Percentiles rank a stretch among this genome's conserved stretches.
phyloP scores from a whole-genome alignment of 2,888 invertebrate species.

The Campoplex nolae region DNA sequence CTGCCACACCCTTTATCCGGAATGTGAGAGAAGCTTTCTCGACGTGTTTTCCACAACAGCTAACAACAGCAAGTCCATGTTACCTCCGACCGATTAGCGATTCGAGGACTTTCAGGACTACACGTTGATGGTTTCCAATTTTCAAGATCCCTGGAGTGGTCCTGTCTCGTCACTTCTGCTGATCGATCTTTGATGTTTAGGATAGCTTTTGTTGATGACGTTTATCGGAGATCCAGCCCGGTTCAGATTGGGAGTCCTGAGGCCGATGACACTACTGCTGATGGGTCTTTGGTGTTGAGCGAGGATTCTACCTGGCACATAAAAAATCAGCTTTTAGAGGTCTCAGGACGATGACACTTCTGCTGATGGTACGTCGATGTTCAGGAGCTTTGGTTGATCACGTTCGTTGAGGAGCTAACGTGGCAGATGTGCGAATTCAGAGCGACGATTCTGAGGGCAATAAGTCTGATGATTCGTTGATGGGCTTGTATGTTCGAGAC shows the following conservation, averaged over 20 bases:
- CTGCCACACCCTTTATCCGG: constrained; percentile 88
- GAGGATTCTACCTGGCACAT: neutral
- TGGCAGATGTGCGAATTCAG: neutral
- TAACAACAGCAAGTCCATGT: neutral
- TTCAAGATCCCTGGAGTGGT: neutral
- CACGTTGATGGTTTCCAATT: neutral
- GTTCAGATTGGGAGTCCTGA: neutral
- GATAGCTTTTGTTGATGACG: neutral
- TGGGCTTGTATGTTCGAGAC: neutral
- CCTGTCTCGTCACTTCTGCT: neutral
- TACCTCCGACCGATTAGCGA: neutral
- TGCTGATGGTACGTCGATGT: neutral
- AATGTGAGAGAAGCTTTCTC: constrained; percentile 87
- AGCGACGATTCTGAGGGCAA: neutral
- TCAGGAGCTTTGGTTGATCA: neutral
- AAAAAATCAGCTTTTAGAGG: neutral
- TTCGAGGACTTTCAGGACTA: neutral
- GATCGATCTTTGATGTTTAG: neutral
- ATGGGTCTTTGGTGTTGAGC: neutral
- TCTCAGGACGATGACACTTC: neutral
- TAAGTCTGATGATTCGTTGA: neutral
- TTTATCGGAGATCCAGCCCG: neutral
- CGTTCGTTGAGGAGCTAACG: neutral
- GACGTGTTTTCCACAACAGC: constrained; percentile 85
- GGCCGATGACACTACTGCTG: neutral